Evolutionary conservation across 2,113 vertebrate genomes (phyloP).

Genomic region (Percopsis transmontana): DNA sequence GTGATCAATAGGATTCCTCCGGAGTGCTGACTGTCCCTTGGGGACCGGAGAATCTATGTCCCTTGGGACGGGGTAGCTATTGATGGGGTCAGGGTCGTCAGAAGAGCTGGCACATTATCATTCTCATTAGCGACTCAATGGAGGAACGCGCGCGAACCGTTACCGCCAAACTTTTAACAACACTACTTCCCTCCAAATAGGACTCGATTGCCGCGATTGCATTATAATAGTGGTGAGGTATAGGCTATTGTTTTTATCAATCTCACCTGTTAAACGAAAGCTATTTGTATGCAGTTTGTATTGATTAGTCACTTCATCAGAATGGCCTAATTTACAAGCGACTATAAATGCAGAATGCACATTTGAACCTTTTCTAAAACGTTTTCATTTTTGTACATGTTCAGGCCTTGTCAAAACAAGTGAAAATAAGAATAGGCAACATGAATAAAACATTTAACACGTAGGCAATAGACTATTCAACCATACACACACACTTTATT

Average conservation of each 20-base stretch:
- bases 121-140: conserved; percentile 76
- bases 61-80: conserved; percentile 73
- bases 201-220: neutral
- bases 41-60: conserved; percentile 70
- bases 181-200: conserved; percentile 66
- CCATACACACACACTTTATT: no score
- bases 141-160: conserved; percentile 47
- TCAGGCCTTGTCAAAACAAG: no score
- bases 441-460: no score
- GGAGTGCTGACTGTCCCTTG: conserved; percentile 65
- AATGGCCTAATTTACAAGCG: no score
- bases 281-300: conserved; percentile 14
- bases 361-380: no score
- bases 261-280: no score
- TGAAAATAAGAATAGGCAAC: no score
- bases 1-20: conserved; percentile 68
- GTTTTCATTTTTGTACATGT: no score
- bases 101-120: conserved; percentile 77
- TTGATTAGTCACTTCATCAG: neutral
- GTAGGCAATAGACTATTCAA: no score
- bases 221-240: neutral
- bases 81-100: conserved; percentile 76
- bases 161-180: conserved; percentile 52
- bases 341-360: no score
- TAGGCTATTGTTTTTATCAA: neutral